Conservation (phyloP, 2,888 invertebrate species). For the Ectobius pallidus region DNA sequence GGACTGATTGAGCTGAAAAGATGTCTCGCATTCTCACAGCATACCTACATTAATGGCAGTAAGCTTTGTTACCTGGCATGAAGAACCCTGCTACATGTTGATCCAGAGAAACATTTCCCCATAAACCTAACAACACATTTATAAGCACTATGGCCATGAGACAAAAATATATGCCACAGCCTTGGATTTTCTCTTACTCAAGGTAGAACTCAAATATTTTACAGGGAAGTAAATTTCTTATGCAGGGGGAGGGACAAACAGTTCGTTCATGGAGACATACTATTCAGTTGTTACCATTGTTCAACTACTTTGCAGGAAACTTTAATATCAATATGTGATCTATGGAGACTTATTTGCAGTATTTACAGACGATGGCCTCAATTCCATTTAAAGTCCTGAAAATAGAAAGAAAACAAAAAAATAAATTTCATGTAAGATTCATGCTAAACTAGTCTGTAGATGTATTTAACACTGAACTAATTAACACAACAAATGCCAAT, state of each 20-base stretch:
- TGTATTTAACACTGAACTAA: too few relatives aligned
- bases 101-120: constrained; percentile 15
- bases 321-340: constrained; percentile 3
- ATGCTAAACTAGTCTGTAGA: too few relatives aligned
- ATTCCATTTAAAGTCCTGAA: constrained; percentile 42
- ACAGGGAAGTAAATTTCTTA: too few relatives aligned
- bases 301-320: background rate
- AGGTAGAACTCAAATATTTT: background rate
- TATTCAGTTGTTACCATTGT: background rate
- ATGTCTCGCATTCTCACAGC: background rate
- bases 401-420: constrained; percentile 15
- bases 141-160: constrained; percentile 35
- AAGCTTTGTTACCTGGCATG: background rate
- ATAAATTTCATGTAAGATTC: too few relatives aligned
- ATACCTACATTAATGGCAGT: background rate
- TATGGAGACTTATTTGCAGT: constrained; percentile 26
- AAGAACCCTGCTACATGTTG: too few relatives aligned
- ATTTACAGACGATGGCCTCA: constrained; percentile 37
- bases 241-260: background rate
- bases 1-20: background rate
- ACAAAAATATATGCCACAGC: constrained; percentile 34
- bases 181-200: constrained; percentile 1
- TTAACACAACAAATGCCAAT: too few relatives aligned
- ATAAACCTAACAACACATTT: constrained; percentile 26
- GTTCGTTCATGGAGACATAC: background rate